Evolutionary conservation across 2,888 invertebrate species (phyloP).

Genomic region (Eristalis tenax): DNA sequence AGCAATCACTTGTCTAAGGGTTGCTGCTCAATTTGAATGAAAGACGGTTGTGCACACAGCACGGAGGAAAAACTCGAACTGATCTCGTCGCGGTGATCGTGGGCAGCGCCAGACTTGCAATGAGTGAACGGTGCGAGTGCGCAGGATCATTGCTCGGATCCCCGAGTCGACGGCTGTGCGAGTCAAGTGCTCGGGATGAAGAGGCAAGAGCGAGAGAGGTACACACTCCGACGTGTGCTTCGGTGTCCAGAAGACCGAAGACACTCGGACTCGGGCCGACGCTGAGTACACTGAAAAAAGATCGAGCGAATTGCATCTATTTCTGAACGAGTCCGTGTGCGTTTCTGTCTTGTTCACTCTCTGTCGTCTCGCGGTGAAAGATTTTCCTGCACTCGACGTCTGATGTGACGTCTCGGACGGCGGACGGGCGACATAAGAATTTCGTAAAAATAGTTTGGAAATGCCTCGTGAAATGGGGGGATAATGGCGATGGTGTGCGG

Average conservation of each 20-base stretch:
- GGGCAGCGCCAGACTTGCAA: neutral
- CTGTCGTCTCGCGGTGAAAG: slow-evolving; percentile 16
- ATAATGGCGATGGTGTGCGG: slow-evolving; percentile 28
- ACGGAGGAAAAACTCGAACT: slow-evolving; percentile 45
- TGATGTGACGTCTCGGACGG: slow-evolving; percentile 33
- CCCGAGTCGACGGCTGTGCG: neutral
- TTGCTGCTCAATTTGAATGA: slow-evolving; percentile 1
- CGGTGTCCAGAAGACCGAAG: neutral
- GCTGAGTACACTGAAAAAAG: neutral
- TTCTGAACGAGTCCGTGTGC: neutral
- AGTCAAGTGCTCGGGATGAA: slow-evolving; percentile 45
- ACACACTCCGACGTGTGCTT: neutral
- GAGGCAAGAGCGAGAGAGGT: slow-evolving; percentile 14
- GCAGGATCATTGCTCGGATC: slow-evolving; percentile 58
- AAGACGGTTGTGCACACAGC: neutral
- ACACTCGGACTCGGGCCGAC: neutral
- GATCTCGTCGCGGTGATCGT: slow-evolving; percentile 29
- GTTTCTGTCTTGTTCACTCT: neutral
- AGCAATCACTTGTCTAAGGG: neutral
- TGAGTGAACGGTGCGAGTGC: slow-evolving; percentile 32
- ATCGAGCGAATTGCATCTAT: slow-evolving; percentile 1
- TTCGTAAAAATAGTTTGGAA: slow-evolving; percentile 60
- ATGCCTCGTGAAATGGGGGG: slow-evolving; percentile 14
- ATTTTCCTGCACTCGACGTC: slow-evolving; percentile 46
- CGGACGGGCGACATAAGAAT: slow-evolving; percentile 36